Percentiles rank a stretch among this genome's conserved stretches.
Evolutionary conservation across 2,113 vertebrate species (phyloP).

Genomic region (Montifringilla adamsi): DNA sequence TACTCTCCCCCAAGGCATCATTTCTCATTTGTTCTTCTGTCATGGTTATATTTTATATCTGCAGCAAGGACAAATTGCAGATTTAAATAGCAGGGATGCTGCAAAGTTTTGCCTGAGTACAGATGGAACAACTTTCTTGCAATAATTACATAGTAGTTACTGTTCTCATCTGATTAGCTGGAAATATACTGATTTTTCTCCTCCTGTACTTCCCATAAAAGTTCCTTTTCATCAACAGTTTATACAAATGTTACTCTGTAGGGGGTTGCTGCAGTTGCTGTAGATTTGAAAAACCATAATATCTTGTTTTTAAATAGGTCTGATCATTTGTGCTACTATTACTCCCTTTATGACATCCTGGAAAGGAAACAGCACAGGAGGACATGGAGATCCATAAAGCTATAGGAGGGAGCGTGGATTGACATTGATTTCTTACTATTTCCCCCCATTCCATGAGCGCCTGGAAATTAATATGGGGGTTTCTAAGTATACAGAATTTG

Average conservation of each 20-base stretch:
- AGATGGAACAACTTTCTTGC: not conserved
- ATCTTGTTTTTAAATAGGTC: not conserved
- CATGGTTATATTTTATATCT: slow-evolving; percentile 9
- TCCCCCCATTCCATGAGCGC: not conserved
- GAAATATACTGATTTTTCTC: slow-evolving; percentile 7
- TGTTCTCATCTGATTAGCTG: not conserved
- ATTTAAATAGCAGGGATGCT: slow-evolving; percentile 1
- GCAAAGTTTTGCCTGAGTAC: not conserved
- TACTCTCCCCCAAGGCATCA: slow-evolving; percentile 17
- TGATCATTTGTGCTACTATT: not conserved
- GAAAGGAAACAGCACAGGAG: not conserved
- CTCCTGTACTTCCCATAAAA: not conserved
- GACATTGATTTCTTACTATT: not conserved
- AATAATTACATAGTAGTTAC: slow-evolving; percentile 13
- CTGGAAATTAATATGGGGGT: not conserved
- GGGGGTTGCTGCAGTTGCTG: not conserved
- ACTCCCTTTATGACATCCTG: not conserved
- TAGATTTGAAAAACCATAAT: not conserved
- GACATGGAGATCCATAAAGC: not conserved
- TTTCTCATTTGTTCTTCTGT: slow-evolving; percentile 41
- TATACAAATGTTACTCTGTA: not conserved
- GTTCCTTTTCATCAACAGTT: not conserved
- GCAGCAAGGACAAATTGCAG: not conserved
- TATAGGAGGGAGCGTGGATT: not conserved
- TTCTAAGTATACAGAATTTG: not conserved